Evolutionary conservation across 2,888 invertebrate genomes (phyloP).

Genomic region (Leptopterna dolabrata): DNA sequence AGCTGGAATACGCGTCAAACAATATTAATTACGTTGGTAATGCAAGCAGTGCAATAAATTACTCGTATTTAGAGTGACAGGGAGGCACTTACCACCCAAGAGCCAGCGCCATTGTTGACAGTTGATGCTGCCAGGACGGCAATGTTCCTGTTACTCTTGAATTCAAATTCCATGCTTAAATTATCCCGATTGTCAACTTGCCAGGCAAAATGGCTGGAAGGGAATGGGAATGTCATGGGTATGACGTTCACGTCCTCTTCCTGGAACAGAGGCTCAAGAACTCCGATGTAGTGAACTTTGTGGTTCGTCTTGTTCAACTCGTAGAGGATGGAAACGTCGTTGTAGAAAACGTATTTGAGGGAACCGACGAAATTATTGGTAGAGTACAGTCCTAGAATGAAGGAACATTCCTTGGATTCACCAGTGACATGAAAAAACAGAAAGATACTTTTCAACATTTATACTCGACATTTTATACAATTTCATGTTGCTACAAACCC

Average conservation of each 20-base stretch:
- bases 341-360: conserved; percentile 91
- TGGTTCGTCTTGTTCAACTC: conserved; percentile 87
- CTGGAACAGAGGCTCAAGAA: conserved; percentile 84
- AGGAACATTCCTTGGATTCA: conserved; percentile 42
- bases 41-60: background rate
- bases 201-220: conserved; percentile 92
- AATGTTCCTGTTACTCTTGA: conserved; percentile 84
- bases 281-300: conserved; percentile 84
- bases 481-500: no score
- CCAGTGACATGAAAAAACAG: background rate
- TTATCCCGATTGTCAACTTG: conserved; percentile 76
- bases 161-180: conserved; percentile 85
- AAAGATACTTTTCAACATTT: background rate
- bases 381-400: conserved; percentile 74
- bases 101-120: conserved; percentile 80
- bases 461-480: no score
- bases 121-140: conserved; percentile 89
- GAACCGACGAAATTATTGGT: conserved; percentile 90
- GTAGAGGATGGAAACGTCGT: conserved; percentile 91
- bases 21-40: background rate
- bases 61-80: background rate
- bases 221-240: conserved; percentile 91
- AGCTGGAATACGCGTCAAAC: conserved; percentile 69
- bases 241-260: conserved; percentile 87
- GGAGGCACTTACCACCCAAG: conserved; percentile 80